Percentiles rank a stretch among this genome's conserved stretches.
Evolutionary conservation across 2,113 vertebrate species (phyloP).

Genomic region (Salvelinus fontinalis): DNA sequence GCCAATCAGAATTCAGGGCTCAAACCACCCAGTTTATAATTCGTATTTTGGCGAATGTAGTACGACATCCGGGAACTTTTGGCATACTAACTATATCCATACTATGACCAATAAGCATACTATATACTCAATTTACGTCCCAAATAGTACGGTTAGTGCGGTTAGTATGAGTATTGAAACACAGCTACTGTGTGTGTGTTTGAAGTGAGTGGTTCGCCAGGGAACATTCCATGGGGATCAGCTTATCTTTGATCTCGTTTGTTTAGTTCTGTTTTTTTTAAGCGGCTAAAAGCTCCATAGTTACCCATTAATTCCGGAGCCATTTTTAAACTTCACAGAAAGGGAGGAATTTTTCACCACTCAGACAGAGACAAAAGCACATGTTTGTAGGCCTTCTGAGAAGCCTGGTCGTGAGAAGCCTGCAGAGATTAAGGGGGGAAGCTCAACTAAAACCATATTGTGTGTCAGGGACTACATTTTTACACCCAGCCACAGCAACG

Average conservation of each 20-base stretch:
- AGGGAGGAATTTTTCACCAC: slow-evolving; percentile 22
- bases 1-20: no score
- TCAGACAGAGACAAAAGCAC: slow-evolving; percentile 49
- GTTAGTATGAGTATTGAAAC: no score
- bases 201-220: neutral
- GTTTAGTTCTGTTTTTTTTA: slow-evolving; percentile 3
- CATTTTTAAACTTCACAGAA: slow-evolving; percentile 57
- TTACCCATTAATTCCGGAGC: neutral
- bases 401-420: slow-evolving; percentile 30
- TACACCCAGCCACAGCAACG: neutral
- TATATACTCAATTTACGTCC: no score
- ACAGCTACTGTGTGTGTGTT: neutral
- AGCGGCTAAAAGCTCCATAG: no score
- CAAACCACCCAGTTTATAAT: no score
- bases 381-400: slow-evolving; percentile 48
- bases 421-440: slow-evolving; percentile 29
- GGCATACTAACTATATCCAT: no score
- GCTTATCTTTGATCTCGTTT: slow-evolving; percentile 34
- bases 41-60: no score
- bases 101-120: no score
- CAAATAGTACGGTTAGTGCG: neutral
- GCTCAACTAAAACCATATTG: slow-evolving; percentile 11
- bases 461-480: slow-evolving; percentile 18
- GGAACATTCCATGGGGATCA: slow-evolving; percentile 25
- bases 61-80: no score